phyloP scores from a whole-genome alignment of 1,140 invertebrate species.

The Papilio helenus region DNA sequence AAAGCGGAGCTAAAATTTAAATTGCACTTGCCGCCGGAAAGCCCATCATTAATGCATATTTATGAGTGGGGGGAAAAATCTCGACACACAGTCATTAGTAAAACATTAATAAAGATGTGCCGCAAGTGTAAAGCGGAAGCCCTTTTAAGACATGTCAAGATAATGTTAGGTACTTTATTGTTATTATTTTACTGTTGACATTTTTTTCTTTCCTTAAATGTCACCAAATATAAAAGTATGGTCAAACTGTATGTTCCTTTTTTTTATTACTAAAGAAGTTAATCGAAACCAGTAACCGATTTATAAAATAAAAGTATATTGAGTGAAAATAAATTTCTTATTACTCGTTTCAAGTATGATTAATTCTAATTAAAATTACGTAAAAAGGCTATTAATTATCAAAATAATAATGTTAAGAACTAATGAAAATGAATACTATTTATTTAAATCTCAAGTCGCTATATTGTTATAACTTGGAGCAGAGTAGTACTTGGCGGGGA shows the following conservation, averaged over 20 bases:
- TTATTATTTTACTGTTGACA: too few relatives aligned
- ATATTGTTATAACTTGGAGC: constrained; percentile 46
- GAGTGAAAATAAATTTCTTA: too few relatives aligned
- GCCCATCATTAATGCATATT: constrained; percentile 77
- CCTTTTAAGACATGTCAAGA: neutral
- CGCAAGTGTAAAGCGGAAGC: constrained; percentile 45
- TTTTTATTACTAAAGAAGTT: too few relatives aligned
- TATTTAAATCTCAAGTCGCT: neutral
- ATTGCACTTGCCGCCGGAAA: constrained; percentile 65
- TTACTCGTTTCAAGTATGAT: too few relatives aligned
- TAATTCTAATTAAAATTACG: too few relatives aligned
- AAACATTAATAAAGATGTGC: constrained; percentile 65
- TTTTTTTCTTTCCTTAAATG: too few relatives aligned
- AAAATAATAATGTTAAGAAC: too few relatives aligned
- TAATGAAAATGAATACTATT: neutral
- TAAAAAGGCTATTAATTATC: too few relatives aligned
- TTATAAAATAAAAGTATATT: too few relatives aligned
- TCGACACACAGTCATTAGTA: constrained; percentile 78
- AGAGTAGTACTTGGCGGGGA: constrained; percentile 50
- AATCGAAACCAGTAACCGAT: too few relatives aligned
- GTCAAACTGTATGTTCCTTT: too few relatives aligned
- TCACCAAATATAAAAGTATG: too few relatives aligned
- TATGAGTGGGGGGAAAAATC: constrained; percentile 76
- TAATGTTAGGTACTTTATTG: neutral
- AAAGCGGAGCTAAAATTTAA: constrained; percentile 63